Base-by-base conservation (phyloP, 92 coral and sea anemone species). In the Zoanthus sociatus region DNA sequence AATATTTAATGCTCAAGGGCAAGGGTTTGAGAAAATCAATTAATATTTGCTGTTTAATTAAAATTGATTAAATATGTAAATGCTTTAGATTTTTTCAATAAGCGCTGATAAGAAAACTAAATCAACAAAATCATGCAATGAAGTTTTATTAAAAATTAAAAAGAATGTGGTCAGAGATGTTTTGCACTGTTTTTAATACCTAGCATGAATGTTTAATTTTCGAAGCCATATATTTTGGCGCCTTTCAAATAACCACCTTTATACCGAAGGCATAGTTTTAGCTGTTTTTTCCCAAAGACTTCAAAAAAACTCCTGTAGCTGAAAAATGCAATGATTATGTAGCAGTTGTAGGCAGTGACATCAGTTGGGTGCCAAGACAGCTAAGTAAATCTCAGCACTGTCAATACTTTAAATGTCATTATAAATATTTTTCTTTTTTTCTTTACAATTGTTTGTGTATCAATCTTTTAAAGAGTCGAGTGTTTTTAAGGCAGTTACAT, bases 341-440 rank as follows among this genome's bases (percentile, higher is more conserved):
- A 30, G 31, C 16, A 26, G 45, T 69, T 30, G 46, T 15, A 0
- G 69, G n/a, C 31, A 26, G 1, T 4, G 21, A 20, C 72, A 67
- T 7, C 21, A 30, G 37, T 56, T 47, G 48, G 37, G 18, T 45
- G 71, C 73, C 61, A 48, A 50, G 47, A 37, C 15, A 42, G 7
- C 26, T 30, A 44, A 44, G 16, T 66, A 26, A 63, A 79, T 42
- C 61, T n/a, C 42, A n/a, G 11, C 55, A 42, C 33, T n/a, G n/a
- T n/a, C 7, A 18, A 33, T 16, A 17, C 10, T 16, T 31, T 42
- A 10, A 79, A 63, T 18, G 15, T 45, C 42, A 44, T 79, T 60
- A 63, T 18, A 71, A 78, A 56, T 17, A 20, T 50, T 56, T 78
- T 33, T 79, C 2, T 79, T 63, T 79, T 61, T 1, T 18, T 79